Evolutionary conservation across 1,140 invertebrate genomes (phyloP).

Genomic region (Microplitis demolitor): DNA sequence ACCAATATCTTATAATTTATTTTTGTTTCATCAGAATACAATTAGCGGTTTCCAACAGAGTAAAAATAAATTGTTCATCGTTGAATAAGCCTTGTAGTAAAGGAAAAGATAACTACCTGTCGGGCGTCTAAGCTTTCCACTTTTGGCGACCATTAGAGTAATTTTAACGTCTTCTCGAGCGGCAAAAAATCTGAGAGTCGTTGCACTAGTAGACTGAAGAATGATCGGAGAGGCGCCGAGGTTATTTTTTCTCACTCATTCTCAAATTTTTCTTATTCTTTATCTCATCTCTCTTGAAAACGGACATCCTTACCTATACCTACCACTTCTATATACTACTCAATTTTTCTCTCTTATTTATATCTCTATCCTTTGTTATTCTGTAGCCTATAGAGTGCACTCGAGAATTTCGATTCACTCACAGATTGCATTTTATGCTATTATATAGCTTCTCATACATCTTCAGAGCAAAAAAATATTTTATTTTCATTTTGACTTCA

Average conservation of each 20-base stretch:
- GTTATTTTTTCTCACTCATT: slow-evolving; percentile 31
- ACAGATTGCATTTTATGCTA: slow-evolving; percentile 48
- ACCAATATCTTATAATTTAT: background rate
- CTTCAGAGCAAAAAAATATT: background rate
- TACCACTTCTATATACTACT: background rate
- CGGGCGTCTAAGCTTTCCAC: slow-evolving; percentile 28
- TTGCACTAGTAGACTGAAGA: slow-evolving; percentile 56
- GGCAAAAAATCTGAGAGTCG: slow-evolving; percentile 51
- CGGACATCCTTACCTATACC: background rate
- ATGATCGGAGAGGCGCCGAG: slow-evolving; percentile 57
- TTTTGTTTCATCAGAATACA: background rate
- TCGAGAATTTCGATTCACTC: slow-evolving; percentile 33
- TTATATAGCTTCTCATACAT: slow-evolving; percentile 35
- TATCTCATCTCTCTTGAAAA: slow-evolving; percentile 18
- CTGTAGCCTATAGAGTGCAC: background rate
- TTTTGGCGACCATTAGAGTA: slow-evolving; percentile 53
- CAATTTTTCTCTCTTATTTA: slow-evolving; percentile 16
- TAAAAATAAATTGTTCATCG: background rate
- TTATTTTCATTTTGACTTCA: background rate
- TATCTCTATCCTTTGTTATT: slow-evolving; percentile 5
- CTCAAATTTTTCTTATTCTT: slow-evolving; percentile 20
- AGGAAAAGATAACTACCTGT: slow-evolving; percentile 17
- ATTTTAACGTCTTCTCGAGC: slow-evolving; percentile 53
- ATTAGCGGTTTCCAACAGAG: slow-evolving; percentile 4
- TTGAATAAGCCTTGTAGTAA: background rate